Percentiles rank a stretch among this genome's conserved stretches.
Evolutionary conservation across 2,113 vertebrate genomes (phyloP).

Genomic region (Trochalopteron elliotii): DNA sequence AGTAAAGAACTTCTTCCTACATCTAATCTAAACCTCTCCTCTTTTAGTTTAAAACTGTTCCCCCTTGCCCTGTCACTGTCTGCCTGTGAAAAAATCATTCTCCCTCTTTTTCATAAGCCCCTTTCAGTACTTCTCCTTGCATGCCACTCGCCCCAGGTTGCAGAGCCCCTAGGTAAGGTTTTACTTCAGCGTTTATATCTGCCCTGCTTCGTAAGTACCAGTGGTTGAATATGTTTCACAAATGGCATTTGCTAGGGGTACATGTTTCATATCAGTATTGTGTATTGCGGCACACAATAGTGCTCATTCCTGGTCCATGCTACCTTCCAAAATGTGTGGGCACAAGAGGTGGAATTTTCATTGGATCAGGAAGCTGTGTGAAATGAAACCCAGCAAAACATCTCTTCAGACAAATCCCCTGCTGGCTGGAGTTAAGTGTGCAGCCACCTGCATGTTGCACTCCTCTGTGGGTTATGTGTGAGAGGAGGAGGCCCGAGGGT

Average conservation of each 20-base stretch:
- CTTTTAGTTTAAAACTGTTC: not conserved
- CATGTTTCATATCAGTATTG: fast-evolving
- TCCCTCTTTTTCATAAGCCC: not conserved
- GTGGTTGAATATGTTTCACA: not conserved
- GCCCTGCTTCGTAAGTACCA: not conserved
- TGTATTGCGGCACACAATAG: not conserved
- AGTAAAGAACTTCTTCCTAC: not conserved
- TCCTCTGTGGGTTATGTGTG: fast-evolving
- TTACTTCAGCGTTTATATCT: not conserved
- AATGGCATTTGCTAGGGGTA: not conserved
- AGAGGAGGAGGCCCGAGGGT: not conserved
- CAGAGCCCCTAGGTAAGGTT: not conserved
- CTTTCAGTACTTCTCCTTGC: not conserved
- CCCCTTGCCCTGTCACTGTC: not conserved
- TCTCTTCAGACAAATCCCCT: not conserved
- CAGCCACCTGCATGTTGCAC: not conserved
- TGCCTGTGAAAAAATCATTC: not conserved
- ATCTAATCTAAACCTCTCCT: not conserved
- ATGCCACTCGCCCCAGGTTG: not conserved
- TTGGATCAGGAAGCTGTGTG: not conserved
- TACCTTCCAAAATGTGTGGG: not conserved
- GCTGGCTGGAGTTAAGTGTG: not conserved
- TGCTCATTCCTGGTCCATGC: fast-evolving
- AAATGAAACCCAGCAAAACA: not conserved
- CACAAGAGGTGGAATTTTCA: not conserved